A percentile compares a stretch with the other conserved stretches of the same genome.
These are phyloP conservation scores for Pseudococcus viburni DNA, from an alignment of 2,888 invertebrate genomes.

Conservation along the genomic window DNA sequence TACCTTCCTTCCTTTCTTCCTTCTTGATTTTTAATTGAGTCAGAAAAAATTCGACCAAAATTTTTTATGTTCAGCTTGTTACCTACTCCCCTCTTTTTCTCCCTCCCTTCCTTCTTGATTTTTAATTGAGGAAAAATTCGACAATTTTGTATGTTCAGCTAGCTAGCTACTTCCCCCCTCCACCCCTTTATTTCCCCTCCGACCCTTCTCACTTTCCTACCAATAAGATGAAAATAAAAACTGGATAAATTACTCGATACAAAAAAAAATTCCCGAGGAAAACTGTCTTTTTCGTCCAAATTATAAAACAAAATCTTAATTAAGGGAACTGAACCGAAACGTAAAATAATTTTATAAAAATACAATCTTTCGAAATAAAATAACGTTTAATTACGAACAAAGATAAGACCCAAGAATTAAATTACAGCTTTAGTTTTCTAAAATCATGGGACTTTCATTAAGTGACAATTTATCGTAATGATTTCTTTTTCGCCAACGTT, in stretches of 20 bases:
- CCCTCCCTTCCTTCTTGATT: too few species aligned
- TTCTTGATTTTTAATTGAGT: too few species aligned
- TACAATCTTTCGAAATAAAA: slow-evolving; percentile 5
- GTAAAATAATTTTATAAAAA: background rate
- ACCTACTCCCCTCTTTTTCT: too few species aligned
- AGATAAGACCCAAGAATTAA: background rate
- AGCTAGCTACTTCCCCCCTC: too few species aligned
- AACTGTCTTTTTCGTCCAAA: background rate
- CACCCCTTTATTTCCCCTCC: too few species aligned
- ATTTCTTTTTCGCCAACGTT: background rate
- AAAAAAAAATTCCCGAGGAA: background rate
- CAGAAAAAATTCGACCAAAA: too few species aligned
- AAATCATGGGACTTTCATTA: background rate
- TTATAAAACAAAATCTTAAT: background rate
- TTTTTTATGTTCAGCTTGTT: too few species aligned
- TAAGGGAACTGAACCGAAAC: background rate
- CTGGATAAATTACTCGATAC: background rate
- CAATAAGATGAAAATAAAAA: background rate
- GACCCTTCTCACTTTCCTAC: background rate
- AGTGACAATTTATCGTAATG: background rate
- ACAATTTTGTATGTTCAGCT: too few species aligned
- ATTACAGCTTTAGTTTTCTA: background rate
- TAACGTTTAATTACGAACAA: background rate
- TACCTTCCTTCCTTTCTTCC: too few species aligned
- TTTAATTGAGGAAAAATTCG: too few species aligned